Evolutionary conservation across 2,888 invertebrate genomes (phyloP), one percentile per base, ranked within the genome.

Genomic region (Apodemia zela): DNA sequence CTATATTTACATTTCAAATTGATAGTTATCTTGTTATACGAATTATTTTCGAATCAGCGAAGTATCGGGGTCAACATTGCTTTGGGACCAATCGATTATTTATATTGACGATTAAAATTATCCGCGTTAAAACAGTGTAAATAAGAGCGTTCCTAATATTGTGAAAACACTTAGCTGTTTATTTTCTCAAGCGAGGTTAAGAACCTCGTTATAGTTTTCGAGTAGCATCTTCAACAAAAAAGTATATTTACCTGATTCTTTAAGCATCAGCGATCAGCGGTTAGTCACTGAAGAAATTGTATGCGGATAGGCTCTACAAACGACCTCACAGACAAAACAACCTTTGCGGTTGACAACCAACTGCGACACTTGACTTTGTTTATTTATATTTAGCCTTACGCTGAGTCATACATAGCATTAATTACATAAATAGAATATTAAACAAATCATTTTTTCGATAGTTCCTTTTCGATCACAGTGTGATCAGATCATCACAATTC

Each of bases 61-160:
- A 54, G 21, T 21, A 54, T 54, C 54, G 54, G 18, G 54, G 54
- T 54, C 54, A 51, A 18, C 51, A 54, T 54, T 6, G 54, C 25
- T 54, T 54, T 17, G 51, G 29, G 13, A 18, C 51, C 10, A 61
- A 61, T 61, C 61, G 33, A 51, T 61, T 61, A 17, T 29, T 51
- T 61, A 18, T 51, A 51, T 35, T 18, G 51, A 51, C 51, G 17
- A 33, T 51, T 51, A 61, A 13, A 49, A 29, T 33, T 29, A 61
- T 51, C 18, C 49, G 13, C 10, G 29, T 13, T 25, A 25, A 49
- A 61, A 21, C 33, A 61, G 33, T 61, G 61, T 61, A 33, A 33
- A 61, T 61, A 61, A 51, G 47, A 51, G 61, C 61, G 51, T 51
- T 1, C 1, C 51, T 5, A 51, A 61, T 33, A 11, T 15, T 51